These are phyloP conservation scores for Cyclophora albipunctata DNA, from an alignment of 2,888 invertebrate species.

Conservation along the genomic window DNA sequence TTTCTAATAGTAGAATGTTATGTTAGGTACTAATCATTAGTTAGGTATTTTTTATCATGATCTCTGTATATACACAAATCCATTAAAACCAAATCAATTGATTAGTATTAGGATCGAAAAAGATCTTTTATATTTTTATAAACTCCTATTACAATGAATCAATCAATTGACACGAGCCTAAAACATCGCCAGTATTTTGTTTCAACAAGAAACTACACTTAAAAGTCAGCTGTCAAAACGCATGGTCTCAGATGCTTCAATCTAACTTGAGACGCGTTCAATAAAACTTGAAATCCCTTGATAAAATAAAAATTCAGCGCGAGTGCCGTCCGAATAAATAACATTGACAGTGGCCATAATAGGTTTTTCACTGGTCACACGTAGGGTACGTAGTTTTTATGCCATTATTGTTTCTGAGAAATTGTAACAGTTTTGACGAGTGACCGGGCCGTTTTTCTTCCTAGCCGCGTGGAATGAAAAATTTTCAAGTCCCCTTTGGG, in stretches of 20 bases:
- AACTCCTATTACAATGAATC: neutral
- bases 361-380: slow-evolving; percentile 57
- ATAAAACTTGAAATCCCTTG: slow-evolving; percentile 70
- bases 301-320: slow-evolving; percentile 68
- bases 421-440: slow-evolving; percentile 75
- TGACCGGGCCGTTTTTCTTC: slow-evolving; percentile 72
- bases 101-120: too few species aligned
- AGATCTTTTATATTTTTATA: too few species aligned
- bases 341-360: slow-evolving; percentile 70
- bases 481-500: slow-evolving; percentile 66
- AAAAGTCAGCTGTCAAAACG: slow-evolving; percentile 5
- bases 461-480: slow-evolving; percentile 69
- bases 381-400: slow-evolving; percentile 51
- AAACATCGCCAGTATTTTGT: too few species aligned
- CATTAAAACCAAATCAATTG: too few species aligned
- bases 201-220: neutral
- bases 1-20: too few species aligned
- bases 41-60: too few species aligned
- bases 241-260: slow-evolving; percentile 29
- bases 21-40: too few species aligned
- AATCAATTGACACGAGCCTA: too few species aligned
- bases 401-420: slow-evolving; percentile 74
- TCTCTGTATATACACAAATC: too few species aligned
- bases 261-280: slow-evolving; percentile 38
- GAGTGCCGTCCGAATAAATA: slow-evolving; percentile 68